Conservation (phyloP, 2,113 vertebrate genomes). For the Rhagologus leucostigma region DNA sequence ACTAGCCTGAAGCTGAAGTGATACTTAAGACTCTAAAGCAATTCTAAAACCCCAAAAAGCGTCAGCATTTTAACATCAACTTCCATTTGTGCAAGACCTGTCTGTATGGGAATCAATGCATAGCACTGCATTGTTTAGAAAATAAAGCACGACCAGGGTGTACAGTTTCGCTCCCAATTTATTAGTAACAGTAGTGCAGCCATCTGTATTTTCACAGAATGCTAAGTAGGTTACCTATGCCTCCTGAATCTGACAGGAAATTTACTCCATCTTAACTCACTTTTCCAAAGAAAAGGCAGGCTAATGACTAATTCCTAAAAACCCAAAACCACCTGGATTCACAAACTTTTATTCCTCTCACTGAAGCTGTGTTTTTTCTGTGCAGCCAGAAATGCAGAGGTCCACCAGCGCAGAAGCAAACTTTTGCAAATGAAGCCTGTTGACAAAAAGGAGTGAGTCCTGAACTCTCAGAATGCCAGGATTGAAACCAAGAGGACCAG, state of each 20-base stretch:
- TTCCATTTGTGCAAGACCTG: neutral
- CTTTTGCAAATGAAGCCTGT: neutral
- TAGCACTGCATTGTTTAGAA: neutral
- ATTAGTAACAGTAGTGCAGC: neutral
- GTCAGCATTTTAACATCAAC: neutral
- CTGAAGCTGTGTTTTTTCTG: neutral
- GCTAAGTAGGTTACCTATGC: neutral
- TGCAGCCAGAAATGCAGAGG: neutral
- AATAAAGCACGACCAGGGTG: neutral
- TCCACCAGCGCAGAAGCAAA: neutral
- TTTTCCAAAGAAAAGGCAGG: neutral
- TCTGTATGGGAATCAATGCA: neutral
- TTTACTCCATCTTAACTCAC: neutral
- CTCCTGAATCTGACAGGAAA: neutral
- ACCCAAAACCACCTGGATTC: neutral
- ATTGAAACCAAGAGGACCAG: neutral
- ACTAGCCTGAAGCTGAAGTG: neutral
- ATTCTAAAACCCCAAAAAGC: neutral
- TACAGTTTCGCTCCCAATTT: neutral
- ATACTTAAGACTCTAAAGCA: neutral
- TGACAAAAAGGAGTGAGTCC: neutral
- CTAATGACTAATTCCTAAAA: neutral
- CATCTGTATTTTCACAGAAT: neutral
- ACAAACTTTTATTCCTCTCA: neutral
- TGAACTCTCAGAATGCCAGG: neutral